phyloP scores from a whole-genome alignment of 2,797 vertebrate genomes.

The Cossypha niveicapilla region DNA sequence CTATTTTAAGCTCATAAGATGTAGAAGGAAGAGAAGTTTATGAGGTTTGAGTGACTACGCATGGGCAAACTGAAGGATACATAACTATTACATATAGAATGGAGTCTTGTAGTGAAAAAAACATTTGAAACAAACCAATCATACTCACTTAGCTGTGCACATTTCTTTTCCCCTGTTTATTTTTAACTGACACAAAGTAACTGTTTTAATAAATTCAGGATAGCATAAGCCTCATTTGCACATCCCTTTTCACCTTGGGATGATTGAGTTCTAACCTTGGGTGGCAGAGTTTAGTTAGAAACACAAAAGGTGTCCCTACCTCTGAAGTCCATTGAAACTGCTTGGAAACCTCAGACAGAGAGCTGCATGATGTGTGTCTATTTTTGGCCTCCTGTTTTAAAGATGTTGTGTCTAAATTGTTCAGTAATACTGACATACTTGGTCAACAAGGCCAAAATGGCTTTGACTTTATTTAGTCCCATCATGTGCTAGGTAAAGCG shows the following conservation, averaged over 20 bases:
- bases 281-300: accelerated
- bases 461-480: neutral
- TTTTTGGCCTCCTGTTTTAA: neutral
- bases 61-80: neutral
- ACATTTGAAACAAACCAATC: neutral
- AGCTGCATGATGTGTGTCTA: neutral
- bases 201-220: neutral
- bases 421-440: neutral
- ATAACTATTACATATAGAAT: neutral
- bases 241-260: neutral
- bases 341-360: neutral
- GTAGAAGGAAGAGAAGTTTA: neutral
- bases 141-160: neutral
- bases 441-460: neutral
- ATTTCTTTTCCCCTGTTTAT: neutral
- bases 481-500: neutral
- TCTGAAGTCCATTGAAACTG: neutral
- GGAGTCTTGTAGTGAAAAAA: neutral
- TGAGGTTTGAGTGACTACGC: neutral
- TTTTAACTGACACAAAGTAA: neutral
- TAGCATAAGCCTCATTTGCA: neutral
- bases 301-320: neutral
- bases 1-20: neutral
- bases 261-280: neutral
- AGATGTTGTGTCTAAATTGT: neutral